Conservation (phyloP, 2,113 vertebrate genomes). For the Thamnophis sirtalis region DNA sequence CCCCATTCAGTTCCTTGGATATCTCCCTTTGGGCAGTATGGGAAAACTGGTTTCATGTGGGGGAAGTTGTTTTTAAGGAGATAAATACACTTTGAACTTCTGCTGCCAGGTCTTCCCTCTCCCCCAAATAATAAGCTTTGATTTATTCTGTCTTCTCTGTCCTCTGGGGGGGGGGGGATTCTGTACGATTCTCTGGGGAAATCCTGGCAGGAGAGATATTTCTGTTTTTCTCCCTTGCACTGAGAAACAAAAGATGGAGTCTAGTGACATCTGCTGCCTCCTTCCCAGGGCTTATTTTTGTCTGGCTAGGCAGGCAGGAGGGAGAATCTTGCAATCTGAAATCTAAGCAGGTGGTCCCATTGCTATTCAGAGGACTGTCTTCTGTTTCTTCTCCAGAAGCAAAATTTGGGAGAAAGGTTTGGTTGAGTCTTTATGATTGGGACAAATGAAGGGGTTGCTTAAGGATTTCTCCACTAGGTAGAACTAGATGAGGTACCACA, state of each 20-base stretch:
- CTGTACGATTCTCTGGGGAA: rapidly evolving
- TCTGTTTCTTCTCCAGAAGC: background rate
- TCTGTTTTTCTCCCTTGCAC: background rate
- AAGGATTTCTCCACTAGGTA: background rate
- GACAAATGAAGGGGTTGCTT: background rate
- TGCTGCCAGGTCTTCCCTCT: background rate
- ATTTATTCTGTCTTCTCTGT: background rate
- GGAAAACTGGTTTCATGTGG: background rate
- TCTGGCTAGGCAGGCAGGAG: background rate
- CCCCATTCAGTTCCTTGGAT: background rate
- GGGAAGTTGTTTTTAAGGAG: background rate
- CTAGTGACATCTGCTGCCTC: background rate
- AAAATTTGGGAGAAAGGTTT: background rate
- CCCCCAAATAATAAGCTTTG: background rate
- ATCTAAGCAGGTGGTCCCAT: background rate
- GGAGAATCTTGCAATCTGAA: background rate
- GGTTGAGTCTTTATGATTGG: background rate
- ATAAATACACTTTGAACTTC: background rate
- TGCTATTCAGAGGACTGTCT: background rate
- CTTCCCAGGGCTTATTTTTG: background rate
- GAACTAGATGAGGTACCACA: background rate
- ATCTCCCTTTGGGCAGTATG: background rate
- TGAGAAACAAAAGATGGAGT: background rate
- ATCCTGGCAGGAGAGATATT: background rate
- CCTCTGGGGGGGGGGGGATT: rapidly evolving